Evolutionary conservation across 2,797 vertebrate species (phyloP).

Genomic region (Oryzias dopingdopingensis): DNA sequence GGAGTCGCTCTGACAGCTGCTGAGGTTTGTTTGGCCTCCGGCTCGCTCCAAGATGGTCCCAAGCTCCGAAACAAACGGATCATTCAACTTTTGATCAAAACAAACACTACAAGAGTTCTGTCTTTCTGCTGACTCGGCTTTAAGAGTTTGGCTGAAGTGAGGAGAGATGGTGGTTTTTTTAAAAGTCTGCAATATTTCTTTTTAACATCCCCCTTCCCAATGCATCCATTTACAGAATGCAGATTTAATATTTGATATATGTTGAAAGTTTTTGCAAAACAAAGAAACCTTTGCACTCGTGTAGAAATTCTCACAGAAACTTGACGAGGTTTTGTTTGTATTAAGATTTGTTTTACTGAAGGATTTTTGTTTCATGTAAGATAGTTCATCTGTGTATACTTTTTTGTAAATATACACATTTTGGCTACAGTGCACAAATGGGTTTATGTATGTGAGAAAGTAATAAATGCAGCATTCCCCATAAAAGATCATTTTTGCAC

Average conservation of each 20-base stretch:
- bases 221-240: constrained; percentile 14
- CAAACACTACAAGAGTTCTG: constrained; percentile 45
- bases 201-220: constrained; percentile 9
- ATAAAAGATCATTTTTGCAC: background rate
- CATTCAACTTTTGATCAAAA: constrained; percentile 8
- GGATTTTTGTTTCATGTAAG: constrained; percentile 54
- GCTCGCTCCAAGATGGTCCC: too few relatives aligned
- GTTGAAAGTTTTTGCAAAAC: constrained; percentile 53
- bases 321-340: constrained; percentile 47
- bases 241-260: constrained; percentile 39
- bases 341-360: constrained; percentile 55
- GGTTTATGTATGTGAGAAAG: constrained; percentile 57
- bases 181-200: background rate
- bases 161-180: background rate
- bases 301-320: constrained; percentile 64
- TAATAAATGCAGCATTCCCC: constrained; percentile 51
- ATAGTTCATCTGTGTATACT: constrained; percentile 60
- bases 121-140: constrained; percentile 16
- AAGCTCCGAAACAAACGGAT: too few relatives aligned
- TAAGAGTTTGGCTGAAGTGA: background rate
- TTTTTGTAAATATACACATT: constrained; percentile 63
- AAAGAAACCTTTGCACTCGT: constrained; percentile 51
- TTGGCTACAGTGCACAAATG: constrained; percentile 63
- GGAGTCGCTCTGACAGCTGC: too few relatives aligned
- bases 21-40: too few relatives aligned